Conservation (phyloP, 2,888 invertebrate species). For the Sycophila texana region DNA sequence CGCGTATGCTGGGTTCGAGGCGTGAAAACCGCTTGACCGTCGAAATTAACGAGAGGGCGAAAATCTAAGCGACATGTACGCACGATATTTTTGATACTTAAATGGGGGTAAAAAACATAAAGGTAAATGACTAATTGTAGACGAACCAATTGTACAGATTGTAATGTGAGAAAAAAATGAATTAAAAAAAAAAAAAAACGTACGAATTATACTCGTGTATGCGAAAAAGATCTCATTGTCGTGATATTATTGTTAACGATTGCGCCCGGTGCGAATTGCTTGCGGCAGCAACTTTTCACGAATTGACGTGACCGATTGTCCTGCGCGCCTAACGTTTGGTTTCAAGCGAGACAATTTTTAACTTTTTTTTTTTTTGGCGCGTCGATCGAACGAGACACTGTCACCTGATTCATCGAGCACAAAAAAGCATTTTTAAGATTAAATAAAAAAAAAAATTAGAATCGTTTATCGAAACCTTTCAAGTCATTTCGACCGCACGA, state of each 20-base stretch:
- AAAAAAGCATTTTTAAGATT: too few species aligned
- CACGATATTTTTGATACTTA: conserved; percentile 55
- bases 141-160: conserved; percentile 38
- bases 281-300: conserved; percentile 1
- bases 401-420: too few species aligned
- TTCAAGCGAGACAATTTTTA: background rate
- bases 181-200: background rate
- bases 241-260: conserved; percentile 11
- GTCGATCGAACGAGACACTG: background rate
- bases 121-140: background rate
- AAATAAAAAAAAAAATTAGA: too few species aligned
- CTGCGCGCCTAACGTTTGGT: background rate
- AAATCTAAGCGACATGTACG: conserved; percentile 2
- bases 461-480: too few species aligned
- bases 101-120: conserved; percentile 1
- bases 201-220: conserved; percentile 21
- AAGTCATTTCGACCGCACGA: too few species aligned
- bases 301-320: background rate
- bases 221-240: conserved; percentile 41
- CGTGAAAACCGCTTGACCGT: background rate
- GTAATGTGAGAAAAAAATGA: conserved; percentile 11
- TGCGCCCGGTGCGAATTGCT: conserved; percentile 27
- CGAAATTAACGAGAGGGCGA: background rate
- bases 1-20: conserved; percentile 53
- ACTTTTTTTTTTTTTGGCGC: background rate